A percentile compares a stretch with the other conserved stretches of the same genome.
phyloP scores from a whole-genome alignment of 1,140 invertebrate genomes.

The Colletes latitarsis region DNA sequence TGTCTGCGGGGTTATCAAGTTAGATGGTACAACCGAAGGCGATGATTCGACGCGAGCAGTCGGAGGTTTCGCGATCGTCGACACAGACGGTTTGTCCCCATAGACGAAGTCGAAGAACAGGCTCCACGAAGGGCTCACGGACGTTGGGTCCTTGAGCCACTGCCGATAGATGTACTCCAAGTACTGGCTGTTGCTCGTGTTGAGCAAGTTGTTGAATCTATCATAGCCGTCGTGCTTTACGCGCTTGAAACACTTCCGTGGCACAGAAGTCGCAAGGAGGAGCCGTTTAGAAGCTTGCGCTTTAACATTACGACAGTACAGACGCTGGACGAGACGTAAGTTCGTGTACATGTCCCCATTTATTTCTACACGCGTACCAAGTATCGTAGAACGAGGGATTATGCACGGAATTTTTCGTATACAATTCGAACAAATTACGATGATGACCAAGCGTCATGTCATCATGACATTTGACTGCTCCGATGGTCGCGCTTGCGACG shows the following conservation, averaged over 20 bases:
- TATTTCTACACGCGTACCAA: neutral
- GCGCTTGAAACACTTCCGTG: neutral
- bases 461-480: conserved; percentile 26
- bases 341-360: conserved; percentile 48
- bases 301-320: neutral
- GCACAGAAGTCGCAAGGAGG: neutral
- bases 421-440: neutral
- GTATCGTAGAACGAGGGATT: too few relatives aligned
- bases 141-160: conserved; percentile 64
- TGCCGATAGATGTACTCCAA: conserved; percentile 66
- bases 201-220: conserved; percentile 46
- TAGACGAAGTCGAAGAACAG: conserved; percentile 75
- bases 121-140: conserved; percentile 76
- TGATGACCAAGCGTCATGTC: neutral
- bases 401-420: too few relatives aligned
- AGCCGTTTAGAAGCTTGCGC: neutral
- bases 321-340: neutral
- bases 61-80: neutral
- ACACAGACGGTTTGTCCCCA: neutral
- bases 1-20: neutral
- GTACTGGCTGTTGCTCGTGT: conserved; percentile 64
- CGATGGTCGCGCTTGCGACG: neutral
- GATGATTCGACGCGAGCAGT: neutral
- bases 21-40: neutral
- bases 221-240: conserved; percentile 23